Evolutionary conservation across 2,797 vertebrate species (phyloP).

Genomic region (Takifugu rubripes): DNA sequence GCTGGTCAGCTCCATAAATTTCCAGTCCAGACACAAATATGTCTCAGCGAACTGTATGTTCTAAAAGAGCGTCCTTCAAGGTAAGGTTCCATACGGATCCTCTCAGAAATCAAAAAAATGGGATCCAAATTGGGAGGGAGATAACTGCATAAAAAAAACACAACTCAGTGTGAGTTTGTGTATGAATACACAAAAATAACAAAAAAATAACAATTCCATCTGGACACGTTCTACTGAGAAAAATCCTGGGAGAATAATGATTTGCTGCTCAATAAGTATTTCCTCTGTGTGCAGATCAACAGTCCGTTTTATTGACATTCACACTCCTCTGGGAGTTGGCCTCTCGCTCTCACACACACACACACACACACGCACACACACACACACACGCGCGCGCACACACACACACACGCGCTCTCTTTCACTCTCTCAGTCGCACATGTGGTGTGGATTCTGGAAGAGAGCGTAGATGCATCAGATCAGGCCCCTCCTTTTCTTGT

Average conservation of each 20-base stretch:
- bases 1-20: slow-evolving; percentile 29
- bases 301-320: slow-evolving; percentile 59
- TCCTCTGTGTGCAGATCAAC: slow-evolving; percentile 69
- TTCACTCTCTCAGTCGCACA: slow-evolving; percentile 63
- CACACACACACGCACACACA: slow-evolving; percentile 15
- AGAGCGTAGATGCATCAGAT: slow-evolving; percentile 80
- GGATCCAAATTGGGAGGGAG: slow-evolving; percentile 39
- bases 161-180: slow-evolving; percentile 53
- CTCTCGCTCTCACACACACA: slow-evolving; percentile 4
- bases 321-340: slow-evolving; percentile 30
- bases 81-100: slow-evolving; percentile 52
- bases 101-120: slow-evolving; percentile 24
- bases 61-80: slow-evolving; percentile 59
- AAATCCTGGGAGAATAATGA: slow-evolving; percentile 57
- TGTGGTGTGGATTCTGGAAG: slow-evolving; percentile 74
- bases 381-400: slow-evolving; percentile 2
- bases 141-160: slow-evolving; percentile 60
- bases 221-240: slow-evolving; percentile 57
- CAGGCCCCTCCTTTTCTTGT: slow-evolving; percentile 98
- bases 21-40: slow-evolving; percentile 44
- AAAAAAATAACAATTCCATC: slow-evolving; percentile 42
- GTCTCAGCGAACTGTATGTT: slow-evolving; percentile 41
- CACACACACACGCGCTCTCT: neutral
- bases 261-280: slow-evolving; percentile 60
- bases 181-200: slow-evolving; percentile 54